A percentile compares a stretch with the other conserved stretches of the same genome.
These are phyloP conservation scores for Lucinisca nassula DNA, from an alignment of 2,888 invertebrate genomes.

Conservation along the genomic window DNA sequence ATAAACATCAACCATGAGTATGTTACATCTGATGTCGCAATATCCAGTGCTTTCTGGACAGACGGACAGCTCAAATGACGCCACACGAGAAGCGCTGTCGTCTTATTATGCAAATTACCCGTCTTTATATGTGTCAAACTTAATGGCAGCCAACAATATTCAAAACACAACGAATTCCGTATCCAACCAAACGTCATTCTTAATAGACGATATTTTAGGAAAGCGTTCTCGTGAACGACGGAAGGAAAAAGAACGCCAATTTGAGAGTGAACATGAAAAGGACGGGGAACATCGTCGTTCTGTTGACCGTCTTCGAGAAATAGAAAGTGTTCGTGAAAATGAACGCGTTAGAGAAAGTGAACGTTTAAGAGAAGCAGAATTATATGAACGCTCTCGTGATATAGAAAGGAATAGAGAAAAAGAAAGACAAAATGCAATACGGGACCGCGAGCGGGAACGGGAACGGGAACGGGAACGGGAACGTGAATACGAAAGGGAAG, in stretches of 20 bases:
- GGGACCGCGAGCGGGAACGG: too few species aligned
- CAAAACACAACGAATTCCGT: conserved; percentile 11
- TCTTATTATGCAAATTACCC: conserved; percentile 9
- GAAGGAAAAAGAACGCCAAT: neutral
- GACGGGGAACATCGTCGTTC: neutral
- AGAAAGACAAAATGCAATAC: neutral
- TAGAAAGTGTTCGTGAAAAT: neutral
- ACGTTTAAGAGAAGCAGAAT: neutral
- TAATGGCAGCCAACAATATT: neutral
- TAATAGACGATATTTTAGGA: conserved; percentile 77
- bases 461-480: conserved; percentile 16
- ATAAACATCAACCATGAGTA: neutral
- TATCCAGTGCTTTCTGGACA: conserved; percentile 41
- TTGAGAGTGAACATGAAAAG: neutral
- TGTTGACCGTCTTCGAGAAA: neutral
- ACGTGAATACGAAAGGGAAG: conserved; percentile 24
- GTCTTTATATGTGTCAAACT: neutral
- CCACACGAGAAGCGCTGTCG: neutral
- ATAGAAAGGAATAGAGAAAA: neutral
- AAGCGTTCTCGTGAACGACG: conserved; percentile 49
- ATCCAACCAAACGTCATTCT: conserved; percentile 73
- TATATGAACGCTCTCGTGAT: neutral
- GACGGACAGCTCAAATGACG: neutral
- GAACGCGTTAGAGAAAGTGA: neutral
- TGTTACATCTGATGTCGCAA: conserved; percentile 66